phyloP scores from a whole-genome alignment of 2,888 invertebrate species.

The Drosophila peninsularis region DNA sequence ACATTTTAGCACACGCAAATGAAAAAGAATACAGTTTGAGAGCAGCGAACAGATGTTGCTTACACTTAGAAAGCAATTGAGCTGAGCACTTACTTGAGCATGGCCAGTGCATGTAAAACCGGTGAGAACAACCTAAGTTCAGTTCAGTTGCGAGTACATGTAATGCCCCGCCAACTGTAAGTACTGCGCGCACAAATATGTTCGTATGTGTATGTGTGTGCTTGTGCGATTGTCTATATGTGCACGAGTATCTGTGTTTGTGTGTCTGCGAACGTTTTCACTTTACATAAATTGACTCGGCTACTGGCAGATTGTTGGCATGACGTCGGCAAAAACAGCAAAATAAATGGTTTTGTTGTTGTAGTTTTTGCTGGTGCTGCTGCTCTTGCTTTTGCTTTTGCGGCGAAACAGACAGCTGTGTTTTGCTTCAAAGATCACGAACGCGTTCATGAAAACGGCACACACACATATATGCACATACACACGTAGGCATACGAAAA shows the following conservation, averaged over 20 bases:
- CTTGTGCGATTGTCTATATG: conserved; percentile 11
- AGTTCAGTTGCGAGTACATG: conserved; percentile 20
- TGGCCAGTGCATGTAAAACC: conserved; percentile 60
- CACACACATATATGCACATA: conserved; percentile 29
- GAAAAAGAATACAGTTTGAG: conserved; percentile 34
- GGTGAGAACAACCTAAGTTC: conserved; percentile 60
- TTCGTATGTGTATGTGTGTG: not conserved
- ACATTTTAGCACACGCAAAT: conserved; percentile 38
- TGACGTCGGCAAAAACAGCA: conserved; percentile 65
- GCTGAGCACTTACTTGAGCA: conserved; percentile 67
- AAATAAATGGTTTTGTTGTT: conserved; percentile 23
- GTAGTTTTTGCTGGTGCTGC: conserved; percentile 21
- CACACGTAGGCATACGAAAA: conserved; percentile 35
- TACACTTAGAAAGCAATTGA: conserved; percentile 24
- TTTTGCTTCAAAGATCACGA: conserved; percentile 81
- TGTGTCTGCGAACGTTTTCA: conserved; percentile 58
- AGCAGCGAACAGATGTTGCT: conserved; percentile 51
- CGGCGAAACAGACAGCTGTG: conserved; percentile 74
- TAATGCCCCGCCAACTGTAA: conserved; percentile 25
- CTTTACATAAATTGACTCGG: conserved; percentile 69
- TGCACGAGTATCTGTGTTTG: conserved; percentile 5
- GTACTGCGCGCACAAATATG: conserved; percentile 8
- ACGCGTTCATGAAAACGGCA: conserved; percentile 77
- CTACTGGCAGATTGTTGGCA: conserved; percentile 74
- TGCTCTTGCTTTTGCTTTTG: conserved; percentile 43